Percentiles rank a stretch among this genome's conserved stretches.
These are phyloP conservation scores for Phylloscopus collybita DNA, from an alignment of 2,797 vertebrate species.

Conservation along the genomic window DNA sequence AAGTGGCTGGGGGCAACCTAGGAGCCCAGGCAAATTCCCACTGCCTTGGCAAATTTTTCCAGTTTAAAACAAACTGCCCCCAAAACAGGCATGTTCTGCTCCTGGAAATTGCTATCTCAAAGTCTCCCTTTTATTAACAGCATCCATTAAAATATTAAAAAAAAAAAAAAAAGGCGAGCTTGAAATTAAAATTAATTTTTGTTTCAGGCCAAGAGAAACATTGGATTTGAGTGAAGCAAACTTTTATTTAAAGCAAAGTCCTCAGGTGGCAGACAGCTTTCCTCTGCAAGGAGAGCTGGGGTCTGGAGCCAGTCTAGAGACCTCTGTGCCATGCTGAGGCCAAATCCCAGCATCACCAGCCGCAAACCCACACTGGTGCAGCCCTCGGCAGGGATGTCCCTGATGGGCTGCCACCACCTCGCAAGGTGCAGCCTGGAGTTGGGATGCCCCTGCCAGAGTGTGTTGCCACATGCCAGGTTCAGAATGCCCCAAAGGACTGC, in stretches of 20 bases:
- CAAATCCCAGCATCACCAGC: background rate
- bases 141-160: background rate
- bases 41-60: background rate
- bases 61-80: background rate
- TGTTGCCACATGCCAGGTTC: background rate
- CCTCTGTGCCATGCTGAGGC: background rate
- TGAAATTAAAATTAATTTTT: slow-evolving; percentile 16
- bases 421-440: rapidly evolving
- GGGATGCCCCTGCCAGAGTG: background rate
- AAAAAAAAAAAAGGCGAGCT: background rate
- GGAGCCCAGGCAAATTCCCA: background rate
- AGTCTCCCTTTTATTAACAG: slow-evolving; percentile 28
- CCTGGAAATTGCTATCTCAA: background rate
- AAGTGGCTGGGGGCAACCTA: background rate
- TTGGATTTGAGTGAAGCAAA: background rate
- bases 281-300: background rate
- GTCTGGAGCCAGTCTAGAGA: background rate
- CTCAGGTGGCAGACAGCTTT: background rate
- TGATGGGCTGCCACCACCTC: background rate
- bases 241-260: background rate
- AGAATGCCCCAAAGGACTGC: rapidly evolving
- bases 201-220: background rate
- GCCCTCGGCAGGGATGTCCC: background rate
- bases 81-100: slow-evolving; percentile 25
- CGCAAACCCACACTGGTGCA: rapidly evolving